Evolutionary conservation across 2,113 vertebrate genomes (phyloP).

Genomic region (Taxidea taxus): DNA sequence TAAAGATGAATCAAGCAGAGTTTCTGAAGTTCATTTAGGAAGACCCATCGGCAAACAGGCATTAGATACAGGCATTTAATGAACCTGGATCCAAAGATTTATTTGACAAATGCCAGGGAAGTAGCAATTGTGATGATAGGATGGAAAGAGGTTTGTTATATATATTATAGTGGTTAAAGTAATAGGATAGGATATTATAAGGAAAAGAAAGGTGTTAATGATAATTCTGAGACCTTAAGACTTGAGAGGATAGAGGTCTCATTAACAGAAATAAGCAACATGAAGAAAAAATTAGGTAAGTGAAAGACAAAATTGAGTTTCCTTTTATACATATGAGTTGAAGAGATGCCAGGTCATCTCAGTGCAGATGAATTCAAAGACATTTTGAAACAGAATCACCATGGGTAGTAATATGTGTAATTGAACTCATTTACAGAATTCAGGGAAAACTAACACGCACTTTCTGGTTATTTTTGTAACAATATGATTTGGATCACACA

Average conservation of each 20-base stretch:
- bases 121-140: neutral
- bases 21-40: neutral
- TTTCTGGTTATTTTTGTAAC: conserved; percentile 53
- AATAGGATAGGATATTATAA: neutral
- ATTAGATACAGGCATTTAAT: neutral
- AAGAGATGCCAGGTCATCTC: conserved; percentile 20
- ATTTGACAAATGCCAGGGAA: neutral
- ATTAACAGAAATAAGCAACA: neutral
- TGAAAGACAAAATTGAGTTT: neutral
- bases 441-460: neutral
- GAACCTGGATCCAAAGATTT: neutral
- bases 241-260: neutral
- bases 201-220: neutral
- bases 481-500: conserved; percentile 40
- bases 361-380: conserved; percentile 29
- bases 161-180: neutral
- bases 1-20: neutral
- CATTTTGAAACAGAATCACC: conserved; percentile 40
- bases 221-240: neutral
- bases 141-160: neutral
- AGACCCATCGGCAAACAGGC: neutral
- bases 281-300: neutral
- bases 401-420: conserved; percentile 29
- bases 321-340: neutral
- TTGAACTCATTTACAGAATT: conserved; percentile 53